phyloP scores from a whole-genome alignment of 2,888 invertebrate species.

The Troglohyphantes excavatus region DNA sequence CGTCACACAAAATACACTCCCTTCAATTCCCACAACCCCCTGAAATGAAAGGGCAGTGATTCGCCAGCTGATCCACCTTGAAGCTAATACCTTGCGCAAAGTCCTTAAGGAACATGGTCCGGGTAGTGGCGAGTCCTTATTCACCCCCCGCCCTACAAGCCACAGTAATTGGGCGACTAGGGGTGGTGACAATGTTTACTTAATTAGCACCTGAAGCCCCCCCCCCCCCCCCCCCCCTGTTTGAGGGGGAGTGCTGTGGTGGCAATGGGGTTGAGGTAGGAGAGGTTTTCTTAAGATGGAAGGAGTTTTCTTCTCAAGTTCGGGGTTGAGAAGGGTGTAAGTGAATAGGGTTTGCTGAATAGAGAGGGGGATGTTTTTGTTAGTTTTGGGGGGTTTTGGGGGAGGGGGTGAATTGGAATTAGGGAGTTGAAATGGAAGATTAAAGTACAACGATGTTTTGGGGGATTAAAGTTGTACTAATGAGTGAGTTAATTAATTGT shows the following conservation, averaged over 20 bases:
- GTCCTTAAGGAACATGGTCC: neutral
- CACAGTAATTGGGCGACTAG: neutral
- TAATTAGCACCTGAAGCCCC: neutral
- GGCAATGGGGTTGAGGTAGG: neutral
- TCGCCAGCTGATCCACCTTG: neutral
- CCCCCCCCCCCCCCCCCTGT: too few species aligned
- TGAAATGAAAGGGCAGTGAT: neutral
- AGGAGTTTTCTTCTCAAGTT: neutral
- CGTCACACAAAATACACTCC: neutral
- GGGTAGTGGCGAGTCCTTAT: neutral
- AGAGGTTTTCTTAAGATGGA: neutral
- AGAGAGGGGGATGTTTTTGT: too few species aligned
- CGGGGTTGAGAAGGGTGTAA: too few species aligned
- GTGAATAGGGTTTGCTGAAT: too few species aligned
- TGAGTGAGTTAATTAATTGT: too few species aligned
- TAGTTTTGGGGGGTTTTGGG: too few species aligned
- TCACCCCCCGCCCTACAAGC: neutral
- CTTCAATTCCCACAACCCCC: neutral
- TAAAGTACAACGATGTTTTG: too few species aligned
- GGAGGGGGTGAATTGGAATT: too few species aligned
- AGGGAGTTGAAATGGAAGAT: too few species aligned
- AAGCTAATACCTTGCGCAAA: conserved; percentile 10
- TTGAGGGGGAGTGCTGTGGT: neutral
- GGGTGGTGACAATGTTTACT: neutral
- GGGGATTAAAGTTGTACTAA: too few species aligned